These are phyloP conservation scores for Halictus quadricinctus DNA, from an alignment of 2,888 invertebrate species.

Conservation along the genomic window DNA sequence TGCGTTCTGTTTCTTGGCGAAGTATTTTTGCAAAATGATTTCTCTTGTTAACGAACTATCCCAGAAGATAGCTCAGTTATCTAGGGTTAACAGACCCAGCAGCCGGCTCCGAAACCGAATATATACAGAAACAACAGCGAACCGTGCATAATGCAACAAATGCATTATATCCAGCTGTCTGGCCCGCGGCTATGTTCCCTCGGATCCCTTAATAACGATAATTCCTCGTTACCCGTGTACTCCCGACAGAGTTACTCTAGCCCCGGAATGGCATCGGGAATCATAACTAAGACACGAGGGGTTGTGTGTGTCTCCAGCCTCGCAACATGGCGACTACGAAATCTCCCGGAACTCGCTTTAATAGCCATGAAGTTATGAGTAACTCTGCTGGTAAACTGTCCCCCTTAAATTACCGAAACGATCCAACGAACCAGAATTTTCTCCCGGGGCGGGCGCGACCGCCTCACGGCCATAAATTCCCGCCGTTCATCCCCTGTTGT, in stretches of 20 bases:
- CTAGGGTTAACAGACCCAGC: neutral
- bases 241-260: neutral
- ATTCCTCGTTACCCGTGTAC: slow-evolving; percentile 43
- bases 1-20: too few species aligned
- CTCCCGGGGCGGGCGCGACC: neutral
- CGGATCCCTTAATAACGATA: slow-evolving; percentile 1
- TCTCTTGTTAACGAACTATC: too few species aligned
- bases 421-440: slow-evolving; percentile 33
- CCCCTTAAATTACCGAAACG: slow-evolving; percentile 21
- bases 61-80: too few species aligned
- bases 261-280: neutral
- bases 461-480: slow-evolving; percentile 36
- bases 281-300: neutral
- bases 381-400: slow-evolving; percentile 14
- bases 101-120: neutral
- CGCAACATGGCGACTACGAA: neutral
- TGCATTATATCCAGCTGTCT: neutral
- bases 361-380: slow-evolving; percentile 14
- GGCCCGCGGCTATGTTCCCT: neutral
- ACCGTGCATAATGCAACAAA: neutral
- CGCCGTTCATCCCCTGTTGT: slow-evolving; percentile 27
- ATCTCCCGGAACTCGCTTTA: neutral
- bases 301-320: neutral
- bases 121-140: neutral
- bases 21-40: too few species aligned